Conservation (phyloP, 2,113 vertebrate genomes). For the Ameiurus melas region DNA sequence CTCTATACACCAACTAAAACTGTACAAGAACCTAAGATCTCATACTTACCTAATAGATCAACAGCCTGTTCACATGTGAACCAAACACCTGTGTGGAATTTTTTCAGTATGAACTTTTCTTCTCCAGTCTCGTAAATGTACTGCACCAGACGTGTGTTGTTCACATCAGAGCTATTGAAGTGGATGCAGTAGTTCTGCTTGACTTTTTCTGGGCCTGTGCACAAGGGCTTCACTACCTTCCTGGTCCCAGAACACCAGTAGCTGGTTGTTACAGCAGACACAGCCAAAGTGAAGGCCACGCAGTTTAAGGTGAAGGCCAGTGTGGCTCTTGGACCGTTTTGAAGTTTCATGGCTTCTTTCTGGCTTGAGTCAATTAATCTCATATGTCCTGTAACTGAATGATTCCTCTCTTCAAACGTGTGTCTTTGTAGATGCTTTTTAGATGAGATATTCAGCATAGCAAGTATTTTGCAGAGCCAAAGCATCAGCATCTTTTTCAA, state of each 20-base stretch:
- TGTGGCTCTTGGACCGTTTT: constrained; percentile 71
- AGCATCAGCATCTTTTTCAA: background rate
- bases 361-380: background rate
- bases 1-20: background rate
- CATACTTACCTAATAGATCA: constrained; percentile 75
- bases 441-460: background rate
- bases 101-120: constrained; percentile 80
- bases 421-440: background rate
- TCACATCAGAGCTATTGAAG: constrained; percentile 74
- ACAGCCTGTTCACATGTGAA: constrained; percentile 83
- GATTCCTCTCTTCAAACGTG: too few relatives aligned
- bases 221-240: constrained; percentile 86
- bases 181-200: constrained; percentile 78
- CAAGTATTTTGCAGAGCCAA: background rate
- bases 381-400: too few relatives aligned
- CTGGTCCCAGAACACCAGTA: constrained; percentile 88
- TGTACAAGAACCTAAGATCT: background rate
- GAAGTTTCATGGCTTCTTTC: constrained; percentile 66
- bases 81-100: constrained; percentile 87
- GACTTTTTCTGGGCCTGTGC: constrained; percentile 64
- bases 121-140: constrained; percentile 87
- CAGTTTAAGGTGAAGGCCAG: constrained; percentile 80
- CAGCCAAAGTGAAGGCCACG: constrained; percentile 79
- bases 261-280: constrained; percentile 83
- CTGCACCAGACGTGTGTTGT: constrained; percentile 76